These are phyloP conservation scores for Cygnus olor DNA, from an alignment of 2,797 vertebrate genomes.

Conservation along the genomic window DNA sequence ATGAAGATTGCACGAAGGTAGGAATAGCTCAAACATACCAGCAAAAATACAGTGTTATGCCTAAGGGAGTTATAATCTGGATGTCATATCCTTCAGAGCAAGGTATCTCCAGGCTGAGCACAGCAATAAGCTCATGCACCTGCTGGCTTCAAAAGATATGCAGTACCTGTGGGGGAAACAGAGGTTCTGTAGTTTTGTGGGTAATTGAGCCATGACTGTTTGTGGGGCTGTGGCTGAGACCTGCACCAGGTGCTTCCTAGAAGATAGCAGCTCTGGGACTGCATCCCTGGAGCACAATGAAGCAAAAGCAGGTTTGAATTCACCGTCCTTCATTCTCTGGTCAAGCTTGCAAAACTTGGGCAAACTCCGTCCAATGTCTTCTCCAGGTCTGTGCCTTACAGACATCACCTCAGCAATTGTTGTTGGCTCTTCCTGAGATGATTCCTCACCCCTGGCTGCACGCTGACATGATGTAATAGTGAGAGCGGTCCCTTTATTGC, in stretches of 20 bases:
- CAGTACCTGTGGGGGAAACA: fast-evolving
- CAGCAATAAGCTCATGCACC: not conserved
- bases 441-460: constrained; percentile 40
- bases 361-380: not conserved
- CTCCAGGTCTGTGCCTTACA: constrained; percentile 14
- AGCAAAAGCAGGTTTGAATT: not conserved
- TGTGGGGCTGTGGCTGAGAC: not conserved
- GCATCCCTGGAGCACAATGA: not conserved
- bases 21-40: not conserved
- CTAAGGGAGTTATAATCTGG: not conserved
- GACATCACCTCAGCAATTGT: constrained; percentile 66
- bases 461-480: not conserved
- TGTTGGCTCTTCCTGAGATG: constrained; percentile 42
- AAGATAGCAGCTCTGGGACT: not conserved
- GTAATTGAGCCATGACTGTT: not conserved
- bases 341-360: not conserved
- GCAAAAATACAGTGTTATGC: not conserved
- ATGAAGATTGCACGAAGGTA: not conserved
- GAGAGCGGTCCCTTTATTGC: not conserved
- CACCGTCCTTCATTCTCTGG: not conserved
- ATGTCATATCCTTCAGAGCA: not conserved
- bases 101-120: not conserved
- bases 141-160: not conserved
- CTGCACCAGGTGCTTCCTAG: fast-evolving
- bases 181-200: not conserved